These are phyloP conservation scores for Metellina segmentata DNA, from an alignment of 2,888 invertebrate genomes.

Conservation along the genomic window DNA sequence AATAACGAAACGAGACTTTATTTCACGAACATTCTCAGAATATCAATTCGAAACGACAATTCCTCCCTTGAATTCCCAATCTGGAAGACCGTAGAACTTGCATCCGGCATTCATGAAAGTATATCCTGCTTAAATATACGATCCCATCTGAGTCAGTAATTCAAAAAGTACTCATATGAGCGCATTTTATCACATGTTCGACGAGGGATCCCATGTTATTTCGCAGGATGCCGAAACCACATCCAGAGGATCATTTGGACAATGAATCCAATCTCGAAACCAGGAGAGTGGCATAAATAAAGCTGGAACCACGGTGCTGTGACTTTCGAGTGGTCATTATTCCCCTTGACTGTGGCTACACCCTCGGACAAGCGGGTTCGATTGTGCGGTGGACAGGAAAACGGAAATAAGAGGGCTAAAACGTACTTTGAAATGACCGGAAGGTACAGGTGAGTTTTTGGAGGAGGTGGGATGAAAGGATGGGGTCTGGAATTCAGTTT, in stretches of 20 bases:
- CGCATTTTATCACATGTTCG: background rate
- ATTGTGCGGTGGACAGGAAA: constrained; percentile 27
- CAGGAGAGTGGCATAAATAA: background rate
- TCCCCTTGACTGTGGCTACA: constrained; percentile 2
- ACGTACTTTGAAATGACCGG: constrained; percentile 37
- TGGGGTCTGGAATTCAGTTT: constrained; percentile 15
- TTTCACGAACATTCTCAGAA: background rate
- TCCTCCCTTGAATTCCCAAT: background rate
- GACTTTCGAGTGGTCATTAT: constrained; percentile 39
- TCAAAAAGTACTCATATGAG: background rate
- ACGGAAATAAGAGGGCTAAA: constrained; percentile 42
- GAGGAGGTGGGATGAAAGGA: background rate
- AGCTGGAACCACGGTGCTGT: constrained; percentile 44
- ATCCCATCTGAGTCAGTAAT: background rate
- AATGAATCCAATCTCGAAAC: background rate
- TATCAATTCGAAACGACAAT: background rate
- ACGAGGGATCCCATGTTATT: background rate
- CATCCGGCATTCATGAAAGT: background rate
- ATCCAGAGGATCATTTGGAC: background rate
- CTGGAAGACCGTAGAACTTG: background rate
- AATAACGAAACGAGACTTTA: background rate
- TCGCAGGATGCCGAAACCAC: constrained; percentile 11
- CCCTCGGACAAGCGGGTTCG: background rate
- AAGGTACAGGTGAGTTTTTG: constrained; percentile 45
- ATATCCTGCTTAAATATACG: background rate